Conservation (phyloP, 2,113 vertebrate genomes). For the Nothocercus julius region DNA sequence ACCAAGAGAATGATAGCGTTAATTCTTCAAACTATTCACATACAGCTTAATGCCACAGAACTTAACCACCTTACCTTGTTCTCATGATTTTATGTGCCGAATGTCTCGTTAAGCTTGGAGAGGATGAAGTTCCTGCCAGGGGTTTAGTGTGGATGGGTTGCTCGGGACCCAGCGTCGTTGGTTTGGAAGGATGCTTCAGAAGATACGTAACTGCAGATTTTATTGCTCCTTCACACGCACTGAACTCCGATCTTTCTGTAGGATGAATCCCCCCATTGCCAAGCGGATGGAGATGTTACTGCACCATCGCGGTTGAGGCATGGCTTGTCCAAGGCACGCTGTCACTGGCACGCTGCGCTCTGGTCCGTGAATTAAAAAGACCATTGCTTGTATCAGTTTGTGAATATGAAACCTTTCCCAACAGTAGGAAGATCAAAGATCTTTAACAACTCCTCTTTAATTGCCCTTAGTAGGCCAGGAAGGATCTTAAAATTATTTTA, state of each 20-base stretch:
- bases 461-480: not conserved
- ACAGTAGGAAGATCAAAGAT: not conserved
- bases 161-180: not conserved
- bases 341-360: not conserved
- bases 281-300: not conserved
- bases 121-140: not conserved
- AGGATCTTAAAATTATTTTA: not conserved
- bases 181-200: not conserved
- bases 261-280: not conserved
- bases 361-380: not conserved
- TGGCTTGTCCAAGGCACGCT: fast-evolving
- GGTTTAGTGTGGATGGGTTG: not conserved
- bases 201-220: fast-evolving
- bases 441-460: not conserved
- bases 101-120: not conserved
- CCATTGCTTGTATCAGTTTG: not conserved
- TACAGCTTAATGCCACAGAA: not conserved
- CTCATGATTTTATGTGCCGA: not conserved
- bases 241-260: not conserved
- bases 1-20: not conserved
- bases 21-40: not conserved
- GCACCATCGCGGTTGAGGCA: fast-evolving
- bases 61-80: fast-evolving
- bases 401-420: not conserved
- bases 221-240: not conserved